These are phyloP conservation scores for Thecophora atra DNA, from an alignment of 2,888 invertebrate species.

Conservation along the genomic window DNA sequence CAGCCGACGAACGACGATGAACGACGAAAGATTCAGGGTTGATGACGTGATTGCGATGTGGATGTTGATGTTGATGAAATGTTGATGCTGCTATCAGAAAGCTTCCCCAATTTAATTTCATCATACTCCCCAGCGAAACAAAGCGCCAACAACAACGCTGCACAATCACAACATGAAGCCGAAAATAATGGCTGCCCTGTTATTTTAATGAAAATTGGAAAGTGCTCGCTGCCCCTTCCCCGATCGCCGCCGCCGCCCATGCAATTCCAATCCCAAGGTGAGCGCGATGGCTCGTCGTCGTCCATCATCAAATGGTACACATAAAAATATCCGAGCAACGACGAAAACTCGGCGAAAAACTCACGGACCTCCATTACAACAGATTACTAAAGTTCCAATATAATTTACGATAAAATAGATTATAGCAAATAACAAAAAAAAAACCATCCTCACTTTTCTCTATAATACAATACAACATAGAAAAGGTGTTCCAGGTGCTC, in stretches of 20 bases:
- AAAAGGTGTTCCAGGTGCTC: too few species aligned
- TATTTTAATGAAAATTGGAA: constrained; percentile 63
- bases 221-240: constrained; percentile 51
- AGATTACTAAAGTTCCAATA: neutral
- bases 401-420: neutral
- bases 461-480: too few species aligned
- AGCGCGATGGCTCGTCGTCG: neutral
- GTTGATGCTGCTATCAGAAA: constrained; percentile 59
- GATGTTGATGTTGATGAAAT: constrained; percentile 54
- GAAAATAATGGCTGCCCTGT: constrained; percentile 52
- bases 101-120: constrained; percentile 64
- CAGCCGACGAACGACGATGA: constrained; percentile 26
- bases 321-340: neutral
- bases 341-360: too few species aligned
- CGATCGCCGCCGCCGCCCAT: neutral
- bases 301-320: neutral
- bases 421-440: too few species aligned
- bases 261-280: too few species aligned
- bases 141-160: constrained; percentile 38
- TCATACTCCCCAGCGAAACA: constrained; percentile 57
- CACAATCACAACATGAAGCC: constrained; percentile 33
- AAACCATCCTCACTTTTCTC: too few species aligned
- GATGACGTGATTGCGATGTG: constrained; percentile 39
- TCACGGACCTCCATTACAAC: too few species aligned
- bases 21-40: too few species aligned